Base-by-base conservation (phyloP, 2,888 invertebrate species). In the Rhagonycha lutea region DNA sequence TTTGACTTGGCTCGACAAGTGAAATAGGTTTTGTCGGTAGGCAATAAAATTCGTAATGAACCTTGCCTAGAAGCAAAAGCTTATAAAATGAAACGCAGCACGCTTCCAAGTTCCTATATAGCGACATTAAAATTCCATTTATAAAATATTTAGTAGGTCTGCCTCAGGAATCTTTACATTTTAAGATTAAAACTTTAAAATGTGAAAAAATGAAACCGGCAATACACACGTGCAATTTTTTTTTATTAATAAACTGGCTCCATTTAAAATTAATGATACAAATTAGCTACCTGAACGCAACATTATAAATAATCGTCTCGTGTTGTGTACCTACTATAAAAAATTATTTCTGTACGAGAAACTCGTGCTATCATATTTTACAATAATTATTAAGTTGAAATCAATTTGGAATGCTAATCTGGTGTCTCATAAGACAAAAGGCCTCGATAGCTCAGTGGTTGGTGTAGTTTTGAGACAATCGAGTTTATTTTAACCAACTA, bases 101-200 rank as follows among this genome's bases (percentile, higher is more conserved):
- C 70, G 61, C 26, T 60, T 74, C 68, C 69, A 72, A 76, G 70
- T 69, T 71, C 47, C 76, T 71, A 73, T 70, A 76, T 76, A 73
- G 69, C 70, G 68, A 73, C 76, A 76, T 76, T 76, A 76, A 76
- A 76, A 76, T 76, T 76, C 76, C 76, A 76, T 76, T 76, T 76
- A 76, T 73, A 69, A 76, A 76, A 73, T 73, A 76, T 76, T 76
- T 76, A 76, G 69, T 76, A 76, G 76, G 73, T 68, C 47, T 14
- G 74, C 74, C 68, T 70, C 74, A 70, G 62, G 74, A 69, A 63
- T 70, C 67, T 61, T 67, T 74, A 70, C 67, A 67, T 70, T 65
- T 29, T 61, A 23, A 67, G 70, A 74, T 74, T 71, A 75, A 60
- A 74, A 75, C 71, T 68, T 75, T 47, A 68, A 63, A 70, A 71